phyloP scores from a whole-genome alignment of 35 echinoderm and acorn worm species.

The Acanthaster planci region DNA sequence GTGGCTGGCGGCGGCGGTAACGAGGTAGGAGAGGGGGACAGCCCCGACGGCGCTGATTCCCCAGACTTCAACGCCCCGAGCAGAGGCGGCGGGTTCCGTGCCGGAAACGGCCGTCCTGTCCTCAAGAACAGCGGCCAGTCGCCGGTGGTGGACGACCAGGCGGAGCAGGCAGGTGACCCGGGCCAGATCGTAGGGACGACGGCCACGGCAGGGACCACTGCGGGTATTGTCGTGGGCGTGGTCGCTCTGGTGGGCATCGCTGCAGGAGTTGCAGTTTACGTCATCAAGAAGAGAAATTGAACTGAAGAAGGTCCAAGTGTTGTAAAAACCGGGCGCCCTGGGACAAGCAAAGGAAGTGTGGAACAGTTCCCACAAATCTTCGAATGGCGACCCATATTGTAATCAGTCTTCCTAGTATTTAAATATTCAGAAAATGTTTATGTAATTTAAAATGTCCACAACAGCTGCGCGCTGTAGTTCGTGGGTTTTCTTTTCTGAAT shows the following conservation, averaged over 20 bases:
- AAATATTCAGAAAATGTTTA: background rate
- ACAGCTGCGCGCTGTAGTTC: background rate
- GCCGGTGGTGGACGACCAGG: background rate
- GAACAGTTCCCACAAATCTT: background rate
- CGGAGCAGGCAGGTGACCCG: background rate
- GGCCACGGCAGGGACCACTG: background rate
- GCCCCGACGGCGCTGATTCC: background rate
- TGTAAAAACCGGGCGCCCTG: background rate
- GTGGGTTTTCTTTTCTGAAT: background rate
- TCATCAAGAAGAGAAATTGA: conserved; percentile 26
- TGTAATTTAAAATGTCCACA: background rate
- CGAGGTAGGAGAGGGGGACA: background rate
- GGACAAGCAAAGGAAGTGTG: background rate
- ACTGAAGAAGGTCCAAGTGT: background rate
- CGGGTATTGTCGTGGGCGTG: background rate
- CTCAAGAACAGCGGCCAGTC: background rate
- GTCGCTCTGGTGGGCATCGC: background rate
- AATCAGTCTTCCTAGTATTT: background rate
- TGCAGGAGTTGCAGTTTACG: background rate
- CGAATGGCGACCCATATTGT: conserved; percentile 25
- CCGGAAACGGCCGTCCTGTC: background rate
- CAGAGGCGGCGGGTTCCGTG: too few species aligned
- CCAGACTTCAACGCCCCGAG: too few species aligned
- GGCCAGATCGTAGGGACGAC: background rate
- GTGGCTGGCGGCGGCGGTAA: background rate